A percentile compares a stretch with the other conserved stretches of the same genome.
Conservation (phyloP, 2,113 vertebrate species). For the Ailuropoda melanoleuca region DNA sequence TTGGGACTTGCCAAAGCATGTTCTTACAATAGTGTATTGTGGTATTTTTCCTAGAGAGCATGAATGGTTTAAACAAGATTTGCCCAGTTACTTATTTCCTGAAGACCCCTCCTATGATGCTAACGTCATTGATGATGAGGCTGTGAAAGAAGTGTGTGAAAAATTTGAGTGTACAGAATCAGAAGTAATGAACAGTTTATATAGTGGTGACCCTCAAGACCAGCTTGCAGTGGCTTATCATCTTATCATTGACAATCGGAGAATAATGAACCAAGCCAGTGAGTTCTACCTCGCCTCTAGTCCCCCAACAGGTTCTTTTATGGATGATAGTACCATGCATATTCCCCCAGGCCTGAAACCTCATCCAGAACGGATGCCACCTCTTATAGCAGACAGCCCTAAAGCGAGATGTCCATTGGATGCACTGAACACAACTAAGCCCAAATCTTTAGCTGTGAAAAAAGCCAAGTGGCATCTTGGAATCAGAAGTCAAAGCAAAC, state of each 20-base stretch:
- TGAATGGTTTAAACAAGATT: constrained; percentile 98
- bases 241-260: constrained; percentile 97
- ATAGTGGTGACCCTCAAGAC: constrained; percentile 97
- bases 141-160: constrained; percentile 96
- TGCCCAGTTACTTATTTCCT: constrained; percentile 96
- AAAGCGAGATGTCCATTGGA: constrained; percentile 95
- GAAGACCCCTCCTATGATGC: constrained; percentile 97
- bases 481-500: constrained; percentile 98
- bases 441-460: constrained; percentile 96
- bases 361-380: constrained; percentile 97
- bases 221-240: constrained; percentile 98
- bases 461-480: constrained; percentile 99
- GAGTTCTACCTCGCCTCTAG: constrained; percentile 99
- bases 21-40: constrained; percentile 60
- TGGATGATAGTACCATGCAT: constrained; percentile 93
- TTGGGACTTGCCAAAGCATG: constrained; percentile 20
- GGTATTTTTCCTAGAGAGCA: constrained; percentile 89
- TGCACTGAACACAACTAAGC: constrained; percentile 97
- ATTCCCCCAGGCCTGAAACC: constrained; percentile 95
- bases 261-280: constrained; percentile 99
- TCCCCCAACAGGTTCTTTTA: constrained; percentile 95
- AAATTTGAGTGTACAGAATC: constrained; percentile 97
- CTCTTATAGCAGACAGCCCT: constrained; percentile 95
- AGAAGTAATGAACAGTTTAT: constrained; percentile 95
- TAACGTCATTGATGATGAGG: constrained; percentile 95